These are phyloP conservation scores for Carollia perspicillata DNA, from an alignment of 2,113 vertebrate species.

Conservation along the genomic window DNA sequence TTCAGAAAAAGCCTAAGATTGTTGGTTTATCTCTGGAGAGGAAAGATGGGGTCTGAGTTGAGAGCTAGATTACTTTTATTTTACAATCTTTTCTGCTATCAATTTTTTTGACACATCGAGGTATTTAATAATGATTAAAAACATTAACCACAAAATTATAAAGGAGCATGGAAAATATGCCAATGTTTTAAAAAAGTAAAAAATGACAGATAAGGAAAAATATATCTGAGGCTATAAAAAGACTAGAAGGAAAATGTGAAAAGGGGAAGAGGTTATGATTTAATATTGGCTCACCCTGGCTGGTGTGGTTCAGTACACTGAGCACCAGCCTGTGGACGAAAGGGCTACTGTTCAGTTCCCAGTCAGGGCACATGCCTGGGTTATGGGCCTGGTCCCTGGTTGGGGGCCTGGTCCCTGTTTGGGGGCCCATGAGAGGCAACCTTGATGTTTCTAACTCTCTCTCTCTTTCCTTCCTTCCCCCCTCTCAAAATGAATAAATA, in stretches of 20 bases:
- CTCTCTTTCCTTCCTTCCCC: too few species aligned
- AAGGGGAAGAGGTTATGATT: conserved; percentile 2
- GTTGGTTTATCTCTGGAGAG: neutral
- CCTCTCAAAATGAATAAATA: too few species aligned
- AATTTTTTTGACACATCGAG: neutral
- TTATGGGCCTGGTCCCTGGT: too few species aligned
- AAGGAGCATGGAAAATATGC: neutral
- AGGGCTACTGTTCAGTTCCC: too few species aligned
- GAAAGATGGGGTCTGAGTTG: neutral
- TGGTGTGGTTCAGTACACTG: too few species aligned
- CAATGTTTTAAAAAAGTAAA: neutral
- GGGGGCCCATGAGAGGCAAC: too few species aligned
- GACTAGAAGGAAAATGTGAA: neutral
- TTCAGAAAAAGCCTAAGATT: neutral
- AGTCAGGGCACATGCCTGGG: too few species aligned
- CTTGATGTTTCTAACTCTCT: too few species aligned
- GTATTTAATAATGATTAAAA: conserved; percentile 15
- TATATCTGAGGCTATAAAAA: neutral
- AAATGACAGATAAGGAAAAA: neutral
- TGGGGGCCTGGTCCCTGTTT: too few species aligned
- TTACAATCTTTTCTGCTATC: neutral
- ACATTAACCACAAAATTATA: neutral
- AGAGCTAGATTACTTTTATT: neutral
- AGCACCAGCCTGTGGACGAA: too few species aligned
- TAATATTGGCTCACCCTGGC: neutral